Base-by-base conservation (phyloP, 2,888 invertebrate genomes). In the Lagria hirta region DNA sequence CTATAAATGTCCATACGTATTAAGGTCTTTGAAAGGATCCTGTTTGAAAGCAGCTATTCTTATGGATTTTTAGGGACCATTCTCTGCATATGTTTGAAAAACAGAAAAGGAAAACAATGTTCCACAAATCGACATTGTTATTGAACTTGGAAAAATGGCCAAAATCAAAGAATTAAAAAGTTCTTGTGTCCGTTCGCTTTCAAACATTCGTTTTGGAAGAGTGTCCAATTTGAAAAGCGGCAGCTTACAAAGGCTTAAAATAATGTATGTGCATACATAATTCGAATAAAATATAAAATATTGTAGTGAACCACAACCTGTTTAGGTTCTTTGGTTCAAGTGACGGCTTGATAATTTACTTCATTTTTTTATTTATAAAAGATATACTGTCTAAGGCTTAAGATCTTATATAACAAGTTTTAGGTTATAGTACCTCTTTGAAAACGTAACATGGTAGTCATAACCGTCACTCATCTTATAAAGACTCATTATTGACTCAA, bases 1-100 rank as follows among this genome's bases (percentile, higher is more conserved):
- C 64, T 58, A 62, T 65, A 65, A 65, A 65, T 62, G 65, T 65
- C 65, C 63, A 54, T 63, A 55, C 59, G 64, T 57, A 62, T 65
- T 61, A 63, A 61, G 56, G 54, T 57, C 52, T 38, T 58, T 60
- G 24, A 49, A 37, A 42, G 45, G 29, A 45, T 43, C 46, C 42
- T 40, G 45, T 43, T 42, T 46, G 44, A 41, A 40, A 43, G 43
- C 28, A 30, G 28, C 22, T 41, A n/a, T 40, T 43, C 42, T 44
- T 38, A 30, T 38, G 38, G 24, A 24, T 43, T 33, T 38, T 32
- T 28, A 38, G 44, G 38, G 38, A 38, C 38, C 30, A 38, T 44
- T 37, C 33, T 44, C 38, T 30, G 15, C 21, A 30, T 33, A 38
- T 23, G 23, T 44, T 44, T 32, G 27, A 7, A 27, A 37, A 38